Base-by-base conservation (phyloP, 2,113 vertebrate species). In the Zapus hudsonius region DNA sequence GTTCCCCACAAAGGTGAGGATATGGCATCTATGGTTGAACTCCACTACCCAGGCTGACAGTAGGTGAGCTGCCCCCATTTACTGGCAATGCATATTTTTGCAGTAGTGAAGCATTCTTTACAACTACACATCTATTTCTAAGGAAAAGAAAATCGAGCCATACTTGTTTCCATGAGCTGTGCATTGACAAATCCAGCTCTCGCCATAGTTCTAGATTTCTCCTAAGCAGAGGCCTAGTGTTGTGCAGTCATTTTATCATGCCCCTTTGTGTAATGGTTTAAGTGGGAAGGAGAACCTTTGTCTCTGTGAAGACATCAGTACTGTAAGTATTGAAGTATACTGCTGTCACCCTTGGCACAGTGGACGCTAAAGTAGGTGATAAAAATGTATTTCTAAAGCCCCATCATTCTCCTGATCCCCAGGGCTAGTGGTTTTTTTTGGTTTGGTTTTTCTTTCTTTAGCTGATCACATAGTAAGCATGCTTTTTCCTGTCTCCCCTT, bases 381-480 rank as follows among this genome's bases (percentile, higher is more conserved):
- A 84, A 96, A 75, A 95, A 63, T 93, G 85, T 87, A 78, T 96
- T 95, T 93, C 87, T 61, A 47, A 92, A 88, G 57, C 94, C 86
- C 84, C 91, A 16, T 75, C 4, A 19, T 59, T 73, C 5, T 67
- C 17, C 11, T 44, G 3, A 9, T 12, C 10, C 2, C 3, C 85
- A 64, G 94, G 91, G 76, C 47, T 96, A 96, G 75, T 2, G 3
- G 36, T 82, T 94, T 95, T 91, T 6, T 84, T 69, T 4, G n/a
- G n/a, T n/a, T n/a, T 17, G 19, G 52, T 44, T 74, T 61, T 70
- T 36, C 20, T 70, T 44, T 91, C 95, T 89, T 61, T 15, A 92
- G 61, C 93, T 93, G 86, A 89, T 95, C 94, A 92, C 92, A 84
- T 90, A 87, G 63, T 97, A 93, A 98, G 98, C 98, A 98, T 98